Percentiles rank a stretch among this genome's conserved stretches.
These are phyloP conservation scores for Anabas testudineus DNA, from an alignment of 2,797 vertebrate genomes.

Conservation along the genomic window DNA sequence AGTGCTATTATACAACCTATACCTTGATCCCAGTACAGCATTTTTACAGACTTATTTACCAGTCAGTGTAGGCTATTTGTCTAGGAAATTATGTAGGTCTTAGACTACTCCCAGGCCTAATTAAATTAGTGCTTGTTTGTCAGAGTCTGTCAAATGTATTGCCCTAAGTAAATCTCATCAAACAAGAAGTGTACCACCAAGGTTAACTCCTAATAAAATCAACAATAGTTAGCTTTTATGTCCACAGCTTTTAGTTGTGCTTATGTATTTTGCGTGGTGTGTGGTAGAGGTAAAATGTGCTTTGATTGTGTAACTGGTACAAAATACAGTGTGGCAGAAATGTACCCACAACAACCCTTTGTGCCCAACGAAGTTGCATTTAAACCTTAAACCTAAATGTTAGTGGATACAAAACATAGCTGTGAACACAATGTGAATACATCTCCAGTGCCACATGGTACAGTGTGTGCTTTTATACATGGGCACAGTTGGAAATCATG, in stretches of 20 bases:
- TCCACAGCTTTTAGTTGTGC: constrained; percentile 38
- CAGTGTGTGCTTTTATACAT: constrained; percentile 19
- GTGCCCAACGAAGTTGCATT: background rate
- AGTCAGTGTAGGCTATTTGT: constrained; percentile 65
- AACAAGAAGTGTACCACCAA: constrained; percentile 47
- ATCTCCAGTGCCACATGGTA: constrained; percentile 12
- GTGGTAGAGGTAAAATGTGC: constrained; percentile 10
- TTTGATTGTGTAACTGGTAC: constrained; percentile 2
- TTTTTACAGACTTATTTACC: constrained; percentile 66
- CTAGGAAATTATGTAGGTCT: constrained; percentile 62
- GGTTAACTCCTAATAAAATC: constrained; percentile 66
- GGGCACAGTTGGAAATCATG: constrained; percentile 27
- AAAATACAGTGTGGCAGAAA: background rate
- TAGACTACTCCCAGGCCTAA: constrained; percentile 65
- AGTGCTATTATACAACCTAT: constrained; percentile 61
- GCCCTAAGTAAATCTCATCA: constrained; percentile 57
- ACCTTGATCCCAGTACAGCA: constrained; percentile 56
- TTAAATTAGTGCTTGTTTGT: constrained; percentile 75
- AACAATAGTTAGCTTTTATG: constrained; percentile 40
- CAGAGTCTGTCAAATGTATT: constrained; percentile 59
- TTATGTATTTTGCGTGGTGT: constrained; percentile 32
- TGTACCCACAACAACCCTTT: constrained; percentile 2
- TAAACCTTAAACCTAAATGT: constrained; percentile 7
- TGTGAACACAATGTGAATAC: background rate
- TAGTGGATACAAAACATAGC: constrained; percentile 1